Conservation (phyloP, 2,797 vertebrate species). For the Bradypus variegatus region DNA sequence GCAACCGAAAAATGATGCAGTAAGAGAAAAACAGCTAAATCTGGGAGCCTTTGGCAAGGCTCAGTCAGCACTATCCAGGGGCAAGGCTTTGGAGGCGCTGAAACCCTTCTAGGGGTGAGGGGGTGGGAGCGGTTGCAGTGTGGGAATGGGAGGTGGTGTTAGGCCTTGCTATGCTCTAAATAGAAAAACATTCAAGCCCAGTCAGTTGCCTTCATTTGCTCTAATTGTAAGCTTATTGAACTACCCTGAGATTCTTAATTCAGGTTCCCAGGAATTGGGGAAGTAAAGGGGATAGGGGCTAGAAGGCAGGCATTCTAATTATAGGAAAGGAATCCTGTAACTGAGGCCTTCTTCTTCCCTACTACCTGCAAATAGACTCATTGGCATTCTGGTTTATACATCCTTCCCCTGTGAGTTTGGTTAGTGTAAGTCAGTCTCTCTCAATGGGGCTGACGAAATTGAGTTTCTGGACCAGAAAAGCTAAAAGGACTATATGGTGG, state of each 20-base stretch:
- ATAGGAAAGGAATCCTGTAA: background rate
- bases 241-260: background rate
- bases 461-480: background rate
- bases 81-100: background rate
- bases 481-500: background rate
- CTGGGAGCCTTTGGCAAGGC: background rate
- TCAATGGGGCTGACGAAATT: background rate
- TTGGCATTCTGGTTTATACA: background rate
- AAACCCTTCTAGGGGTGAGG: background rate
- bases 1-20: background rate
- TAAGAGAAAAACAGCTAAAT: background rate
- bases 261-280: background rate
- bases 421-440: background rate
- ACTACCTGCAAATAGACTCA: background rate
- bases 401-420: background rate
- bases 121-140: background rate
- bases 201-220: background rate
- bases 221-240: background rate
- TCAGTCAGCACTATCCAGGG: background rate
- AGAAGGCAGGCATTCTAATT: background rate
- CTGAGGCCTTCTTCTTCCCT: background rate
- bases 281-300: background rate
- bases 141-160: background rate
- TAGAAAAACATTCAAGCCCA: background rate
- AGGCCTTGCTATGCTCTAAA: background rate